Conservation (phyloP, 2,113 vertebrate species). For the Sula dactylatra region DNA sequence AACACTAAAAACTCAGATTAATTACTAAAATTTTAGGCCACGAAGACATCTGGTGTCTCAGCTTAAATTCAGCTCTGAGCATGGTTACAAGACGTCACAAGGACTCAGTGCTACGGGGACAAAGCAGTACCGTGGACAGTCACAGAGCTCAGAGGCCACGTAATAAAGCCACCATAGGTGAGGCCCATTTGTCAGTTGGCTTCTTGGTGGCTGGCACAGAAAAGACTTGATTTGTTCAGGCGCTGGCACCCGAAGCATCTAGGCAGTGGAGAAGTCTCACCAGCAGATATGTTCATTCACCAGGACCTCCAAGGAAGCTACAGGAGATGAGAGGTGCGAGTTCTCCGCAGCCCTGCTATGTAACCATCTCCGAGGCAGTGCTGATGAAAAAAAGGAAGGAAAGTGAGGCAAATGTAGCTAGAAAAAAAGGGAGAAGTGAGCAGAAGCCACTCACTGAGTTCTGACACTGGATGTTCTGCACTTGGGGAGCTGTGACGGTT, state of each 20-base stretch:
- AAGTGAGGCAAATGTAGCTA: rapidly evolving
- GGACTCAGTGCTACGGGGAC: rapidly evolving
- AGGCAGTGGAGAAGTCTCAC: background rate
- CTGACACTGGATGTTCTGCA: rapidly evolving
- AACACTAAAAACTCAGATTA: conserved; percentile 22
- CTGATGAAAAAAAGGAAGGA: background rate
- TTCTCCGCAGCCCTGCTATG: background rate
- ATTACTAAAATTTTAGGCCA: conserved; percentile 35
- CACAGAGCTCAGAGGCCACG: background rate
- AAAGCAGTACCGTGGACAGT: rapidly evolving
- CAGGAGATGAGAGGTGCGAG: rapidly evolving
- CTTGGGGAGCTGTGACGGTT: background rate
- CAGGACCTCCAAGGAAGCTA: background rate
- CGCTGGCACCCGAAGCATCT: background rate
- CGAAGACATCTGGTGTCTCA: background rate
- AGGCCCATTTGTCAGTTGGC: background rate
- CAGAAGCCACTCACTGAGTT: background rate
- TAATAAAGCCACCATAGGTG: background rate
- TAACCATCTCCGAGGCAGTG: background rate
- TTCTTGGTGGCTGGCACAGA: background rate
- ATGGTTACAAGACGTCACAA: background rate
- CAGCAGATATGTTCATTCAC: background rate
- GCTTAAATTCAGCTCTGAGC: background rate
- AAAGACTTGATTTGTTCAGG: background rate
- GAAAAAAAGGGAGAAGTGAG: background rate